A percentile compares a stretch with the other conserved stretches of the same genome.
Evolutionary conservation across 1,140 invertebrate genomes (phyloP).

Genomic region (Drosophila funebris): DNA sequence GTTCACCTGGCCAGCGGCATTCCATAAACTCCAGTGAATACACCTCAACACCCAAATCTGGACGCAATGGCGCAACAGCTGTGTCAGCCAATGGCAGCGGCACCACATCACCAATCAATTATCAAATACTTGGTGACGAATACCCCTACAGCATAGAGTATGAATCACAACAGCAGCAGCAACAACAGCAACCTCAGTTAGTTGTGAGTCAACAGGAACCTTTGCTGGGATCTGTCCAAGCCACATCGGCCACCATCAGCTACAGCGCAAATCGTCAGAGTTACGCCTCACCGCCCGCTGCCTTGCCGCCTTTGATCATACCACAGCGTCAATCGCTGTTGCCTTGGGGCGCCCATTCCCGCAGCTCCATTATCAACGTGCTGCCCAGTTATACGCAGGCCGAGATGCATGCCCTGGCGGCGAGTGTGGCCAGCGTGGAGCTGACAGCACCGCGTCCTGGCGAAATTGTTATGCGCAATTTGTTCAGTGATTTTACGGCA

Average conservation of each 20-base stretch:
- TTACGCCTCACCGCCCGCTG: slow-evolving; percentile 63
- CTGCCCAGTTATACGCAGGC: slow-evolving; percentile 71
- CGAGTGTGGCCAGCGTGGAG: slow-evolving; percentile 67
- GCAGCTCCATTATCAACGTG: slow-evolving; percentile 78
- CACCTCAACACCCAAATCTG: slow-evolving; percentile 72
- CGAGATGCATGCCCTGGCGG: slow-evolving; percentile 70
- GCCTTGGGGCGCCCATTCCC: slow-evolving; percentile 78
- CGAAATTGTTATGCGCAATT: slow-evolving; percentile 96
- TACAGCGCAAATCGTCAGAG: slow-evolving; percentile 75
- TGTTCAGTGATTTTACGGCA: slow-evolving; percentile 97
- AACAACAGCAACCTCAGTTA: slow-evolving; percentile 35
- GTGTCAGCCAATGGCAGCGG: slow-evolving; percentile 50
- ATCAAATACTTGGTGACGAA: slow-evolving; percentile 68
- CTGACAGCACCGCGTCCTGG: slow-evolving; percentile 87
- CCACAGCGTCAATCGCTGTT: slow-evolving; percentile 75
- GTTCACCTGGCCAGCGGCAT: slow-evolving; percentile 69
- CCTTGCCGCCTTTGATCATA: slow-evolving; percentile 59
- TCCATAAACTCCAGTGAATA: slow-evolving; percentile 76
- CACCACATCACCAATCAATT: slow-evolving; percentile 73
- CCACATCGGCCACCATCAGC: slow-evolving; percentile 45
- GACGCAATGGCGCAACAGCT: slow-evolving; percentile 41
- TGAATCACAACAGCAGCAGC: slow-evolving; percentile 64
- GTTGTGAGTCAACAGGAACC: slow-evolving; percentile 43
- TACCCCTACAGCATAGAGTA: slow-evolving; percentile 70
- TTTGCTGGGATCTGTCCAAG: background rate